These are phyloP conservation scores for Semaprochilodus insignis DNA, from an alignment of 2,797 vertebrate species.

Conservation along the genomic window DNA sequence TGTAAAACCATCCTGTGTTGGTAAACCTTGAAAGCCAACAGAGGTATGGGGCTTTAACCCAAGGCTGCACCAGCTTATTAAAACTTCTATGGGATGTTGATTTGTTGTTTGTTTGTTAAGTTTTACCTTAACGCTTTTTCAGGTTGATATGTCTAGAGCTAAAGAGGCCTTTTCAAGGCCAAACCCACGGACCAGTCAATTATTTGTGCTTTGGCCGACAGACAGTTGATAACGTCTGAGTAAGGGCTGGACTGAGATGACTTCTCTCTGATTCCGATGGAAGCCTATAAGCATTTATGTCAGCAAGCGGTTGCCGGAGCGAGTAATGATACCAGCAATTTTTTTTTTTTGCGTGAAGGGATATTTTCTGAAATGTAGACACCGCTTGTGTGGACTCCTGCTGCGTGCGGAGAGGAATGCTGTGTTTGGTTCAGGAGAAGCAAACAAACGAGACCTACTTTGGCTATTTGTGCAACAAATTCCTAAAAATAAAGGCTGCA, in stretches of 20 bases:
- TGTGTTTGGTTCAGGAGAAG: neutral
- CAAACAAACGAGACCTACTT: neutral
- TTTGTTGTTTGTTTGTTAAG: too few species aligned
- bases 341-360: too few species aligned
- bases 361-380: constrained; percentile 9
- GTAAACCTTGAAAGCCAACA: too few species aligned
- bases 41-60: too few species aligned
- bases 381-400: neutral
- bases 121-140: too few species aligned
- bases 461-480: neutral
- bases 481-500: too few species aligned
- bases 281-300: constrained; percentile 8
- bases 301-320: neutral
- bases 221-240: neutral
- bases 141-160: neutral
- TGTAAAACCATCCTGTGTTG: too few species aligned
- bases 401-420: too few species aligned
- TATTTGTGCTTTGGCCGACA: neutral
- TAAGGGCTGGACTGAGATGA: neutral
- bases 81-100: too few species aligned
- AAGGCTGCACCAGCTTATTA: too few species aligned
- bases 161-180: neutral
- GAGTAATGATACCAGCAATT: constrained; percentile 3
- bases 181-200: neutral
- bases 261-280: neutral